Base-by-base conservation (phyloP, 30 jellyfish, hydroid and myxozoan genomes). In the Sanderia malayensis region DNA sequence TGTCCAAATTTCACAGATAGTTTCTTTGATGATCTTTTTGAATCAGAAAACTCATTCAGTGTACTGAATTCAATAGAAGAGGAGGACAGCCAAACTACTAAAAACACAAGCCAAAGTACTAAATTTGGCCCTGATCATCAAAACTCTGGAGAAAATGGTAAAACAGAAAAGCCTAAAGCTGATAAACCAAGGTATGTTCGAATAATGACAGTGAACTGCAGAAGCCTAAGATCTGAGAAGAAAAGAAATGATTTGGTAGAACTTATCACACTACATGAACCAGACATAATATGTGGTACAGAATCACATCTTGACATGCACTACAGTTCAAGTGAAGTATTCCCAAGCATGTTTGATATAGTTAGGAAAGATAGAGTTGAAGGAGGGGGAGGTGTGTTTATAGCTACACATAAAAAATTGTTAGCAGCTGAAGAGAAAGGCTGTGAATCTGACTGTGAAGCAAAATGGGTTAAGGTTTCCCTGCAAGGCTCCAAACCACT, bases 301-400 rank as follows among this genome's bases (percentile, higher is more conserved):
- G 81, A 68, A 44, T 68, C 67, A 41, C 81, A 68, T 44, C 81
- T 68, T 68, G 67, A 68, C 66, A 68, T 17, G 20, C 4, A 33
- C 60, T 68, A 68, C 44, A 68, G 69, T 33, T 32, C 81, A 32
- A 24, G 46, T 24, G 81, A 44, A 47, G 69, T 41, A 24, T 44
- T 68, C 49, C 73, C 73, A 31, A 21, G 25, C 73, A 60, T 60
- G 73, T 60, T 60, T 60, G 46, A 60, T 21, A 60, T 60, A 60
- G 49, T 60, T 60, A 31, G 73, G 73, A 60, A 60, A 31, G 49
- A 60, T 60, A 60, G 73, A 60, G 49, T 60, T 60, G 73, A 60
- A 27, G 73, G 73, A 7, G 73, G 46, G 73, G 49, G 73, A 60
- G 47, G 73, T 17, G 49, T 60, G 73, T 60, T 60, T 60, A 60